These are phyloP conservation scores for Chauna torquata DNA, from an alignment of 2,113 vertebrate species.

Conservation along the genomic window DNA sequence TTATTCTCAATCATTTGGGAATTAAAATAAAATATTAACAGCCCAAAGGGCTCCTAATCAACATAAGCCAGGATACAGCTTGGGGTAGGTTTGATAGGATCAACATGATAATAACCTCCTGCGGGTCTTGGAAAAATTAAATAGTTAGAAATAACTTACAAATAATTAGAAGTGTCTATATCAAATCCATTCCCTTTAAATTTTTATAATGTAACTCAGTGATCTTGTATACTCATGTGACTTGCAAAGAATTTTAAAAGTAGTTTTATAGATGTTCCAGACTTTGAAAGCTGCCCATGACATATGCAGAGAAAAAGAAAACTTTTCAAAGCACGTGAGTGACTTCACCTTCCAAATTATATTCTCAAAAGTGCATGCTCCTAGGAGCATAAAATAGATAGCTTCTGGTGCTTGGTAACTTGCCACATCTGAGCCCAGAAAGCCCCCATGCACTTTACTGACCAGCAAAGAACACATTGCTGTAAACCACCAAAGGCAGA, in stretches of 20 bases:
- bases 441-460: rapidly evolving
- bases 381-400: neutral
- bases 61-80: neutral
- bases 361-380: neutral
- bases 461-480: neutral
- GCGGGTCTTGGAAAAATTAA: neutral
- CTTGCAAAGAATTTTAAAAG: neutral
- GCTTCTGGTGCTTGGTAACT: neutral
- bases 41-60: neutral
- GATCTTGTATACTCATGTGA: neutral
- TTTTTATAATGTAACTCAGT: neutral
- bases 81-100: neutral
- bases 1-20: neutral
- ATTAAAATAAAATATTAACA: neutral
- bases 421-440: neutral
- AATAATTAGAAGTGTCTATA: neutral
- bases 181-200: neutral
- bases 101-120: neutral
- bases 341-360: neutral
- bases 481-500: neutral
- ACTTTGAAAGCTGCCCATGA: neutral
- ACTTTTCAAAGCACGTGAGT: neutral
- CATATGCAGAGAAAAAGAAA: neutral
- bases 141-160: neutral
- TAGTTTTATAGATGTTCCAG: neutral